A percentile compares a stretch with the other conserved stretches of the same genome.
Conservation (phyloP, 2,797 vertebrate species). For the Poeciliopsis presidionis region DNA sequence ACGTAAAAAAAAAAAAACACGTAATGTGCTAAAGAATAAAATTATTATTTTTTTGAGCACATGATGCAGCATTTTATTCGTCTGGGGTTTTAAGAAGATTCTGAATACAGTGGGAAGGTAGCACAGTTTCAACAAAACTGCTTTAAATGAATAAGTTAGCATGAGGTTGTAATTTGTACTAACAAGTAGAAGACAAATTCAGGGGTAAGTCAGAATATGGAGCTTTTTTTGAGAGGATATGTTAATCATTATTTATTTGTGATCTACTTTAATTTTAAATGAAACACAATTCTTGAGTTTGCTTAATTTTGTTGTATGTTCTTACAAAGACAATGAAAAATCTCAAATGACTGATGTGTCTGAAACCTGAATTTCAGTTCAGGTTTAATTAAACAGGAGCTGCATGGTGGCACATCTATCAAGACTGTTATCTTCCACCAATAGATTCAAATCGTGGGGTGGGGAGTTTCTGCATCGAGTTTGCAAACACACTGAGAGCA, state of each 20-base stretch:
- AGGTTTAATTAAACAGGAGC: background rate
- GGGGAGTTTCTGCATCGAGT: too few relatives aligned
- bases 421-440: background rate
- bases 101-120: background rate
- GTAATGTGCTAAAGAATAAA: background rate
- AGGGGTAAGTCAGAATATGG: background rate
- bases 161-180: background rate
- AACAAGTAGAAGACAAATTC: background rate
- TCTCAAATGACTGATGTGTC: background rate
- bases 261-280: background rate
- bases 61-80: background rate
- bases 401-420: background rate
- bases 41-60: background rate
- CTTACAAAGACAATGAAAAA: background rate
- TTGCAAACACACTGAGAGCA: too few relatives aligned
- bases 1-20: background rate
- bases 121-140: background rate
- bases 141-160: background rate
- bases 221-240: background rate
- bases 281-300: background rate
- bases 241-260: background rate
- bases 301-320: background rate
- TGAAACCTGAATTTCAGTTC: background rate
- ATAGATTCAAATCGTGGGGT: background rate
- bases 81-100: background rate